These are phyloP conservation scores for Paguma larvata DNA, from an alignment of 2,797 vertebrate species.

Conservation along the genomic window DNA sequence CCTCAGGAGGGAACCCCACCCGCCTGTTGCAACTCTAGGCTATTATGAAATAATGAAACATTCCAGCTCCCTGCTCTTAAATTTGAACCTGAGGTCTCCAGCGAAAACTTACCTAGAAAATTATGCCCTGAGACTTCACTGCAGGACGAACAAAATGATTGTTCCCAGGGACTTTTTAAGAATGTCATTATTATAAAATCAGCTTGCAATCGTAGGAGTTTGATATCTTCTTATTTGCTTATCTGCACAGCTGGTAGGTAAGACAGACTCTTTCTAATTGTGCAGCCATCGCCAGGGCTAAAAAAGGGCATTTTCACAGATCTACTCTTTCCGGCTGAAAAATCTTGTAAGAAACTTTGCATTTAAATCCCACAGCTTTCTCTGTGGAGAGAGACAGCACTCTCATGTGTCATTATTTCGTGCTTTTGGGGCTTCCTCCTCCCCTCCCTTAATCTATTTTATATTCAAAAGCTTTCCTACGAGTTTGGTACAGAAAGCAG, in stretches of 20 bases:
- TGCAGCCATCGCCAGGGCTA: slow-evolving; percentile 75
- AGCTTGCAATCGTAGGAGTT: slow-evolving; percentile 33
- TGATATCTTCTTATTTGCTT: slow-evolving; percentile 81
- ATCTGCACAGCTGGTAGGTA: slow-evolving; percentile 72
- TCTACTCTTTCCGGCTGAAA: slow-evolving; percentile 80
- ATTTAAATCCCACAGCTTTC: slow-evolving; percentile 74
- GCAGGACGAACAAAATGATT: slow-evolving; percentile 59
- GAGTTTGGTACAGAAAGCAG: neutral
- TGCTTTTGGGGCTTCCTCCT: slow-evolving; percentile 77
- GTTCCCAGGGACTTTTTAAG: slow-evolving; percentile 3
- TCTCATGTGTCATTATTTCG: neutral
- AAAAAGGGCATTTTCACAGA: slow-evolving; percentile 79
- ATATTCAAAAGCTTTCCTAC: slow-evolving; percentile 73
- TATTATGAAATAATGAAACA: too few relatives aligned
- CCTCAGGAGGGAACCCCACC: neutral
- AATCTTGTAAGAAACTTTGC: slow-evolving; percentile 76
- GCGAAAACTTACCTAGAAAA: neutral
- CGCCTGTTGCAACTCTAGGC: neutral
- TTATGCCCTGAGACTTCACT: slow-evolving; percentile 19
- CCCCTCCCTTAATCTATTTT: slow-evolving; percentile 66
- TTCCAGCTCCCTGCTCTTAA: neutral
- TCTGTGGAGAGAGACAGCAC: too few relatives aligned
- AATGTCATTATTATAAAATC: slow-evolving; percentile 14
- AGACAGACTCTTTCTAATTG: slow-evolving; percentile 84
- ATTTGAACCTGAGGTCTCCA: neutral